Percentiles rank a stretch among this genome's conserved stretches.
Conservation (phyloP, 2,888 invertebrate species). For the Drosophila macrospina region DNA sequence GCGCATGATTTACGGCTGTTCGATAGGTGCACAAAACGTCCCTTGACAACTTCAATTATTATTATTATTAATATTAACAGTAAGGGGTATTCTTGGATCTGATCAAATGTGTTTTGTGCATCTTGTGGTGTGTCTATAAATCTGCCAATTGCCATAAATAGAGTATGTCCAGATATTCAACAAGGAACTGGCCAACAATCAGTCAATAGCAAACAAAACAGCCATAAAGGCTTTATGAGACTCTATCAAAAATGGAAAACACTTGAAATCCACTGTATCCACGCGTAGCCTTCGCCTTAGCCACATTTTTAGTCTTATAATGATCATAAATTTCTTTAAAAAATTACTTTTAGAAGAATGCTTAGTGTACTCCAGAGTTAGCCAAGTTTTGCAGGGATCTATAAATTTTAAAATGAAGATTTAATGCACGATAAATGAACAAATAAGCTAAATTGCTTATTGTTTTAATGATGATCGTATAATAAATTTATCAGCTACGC, state of each 20-base stretch:
- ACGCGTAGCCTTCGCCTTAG: conserved; percentile 25
- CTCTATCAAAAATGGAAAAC: conserved; percentile 22
- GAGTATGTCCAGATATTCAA: conserved; percentile 4
- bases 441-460: conserved; percentile 7
- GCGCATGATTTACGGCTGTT: conserved; percentile 38
- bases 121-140: conserved; percentile 36
- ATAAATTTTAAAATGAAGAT: conserved; percentile 31
- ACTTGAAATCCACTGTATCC: conserved; percentile 35
- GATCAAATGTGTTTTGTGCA: conserved; percentile 11
- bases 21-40: conserved; percentile 27
- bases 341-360: conserved; percentile 8
- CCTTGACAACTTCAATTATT: conserved; percentile 46
- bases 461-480: conserved; percentile 15
- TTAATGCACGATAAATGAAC: conserved; percentile 28
- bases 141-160: conserved; percentile 27
- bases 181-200: conserved; percentile 6
- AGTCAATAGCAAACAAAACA: conserved; percentile 7
- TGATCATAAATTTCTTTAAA: conserved; percentile 34
- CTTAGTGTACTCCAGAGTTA: neutral
- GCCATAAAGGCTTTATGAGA: conserved; percentile 37
- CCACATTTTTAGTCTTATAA: conserved; percentile 5
- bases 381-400: conserved; percentile 3
- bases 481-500: neutral
- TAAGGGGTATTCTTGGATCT: conserved; percentile 4
- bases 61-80: conserved; percentile 23